Conservation (phyloP, 1,140 invertebrate genomes). For the Drosophila mauritiana region DNA sequence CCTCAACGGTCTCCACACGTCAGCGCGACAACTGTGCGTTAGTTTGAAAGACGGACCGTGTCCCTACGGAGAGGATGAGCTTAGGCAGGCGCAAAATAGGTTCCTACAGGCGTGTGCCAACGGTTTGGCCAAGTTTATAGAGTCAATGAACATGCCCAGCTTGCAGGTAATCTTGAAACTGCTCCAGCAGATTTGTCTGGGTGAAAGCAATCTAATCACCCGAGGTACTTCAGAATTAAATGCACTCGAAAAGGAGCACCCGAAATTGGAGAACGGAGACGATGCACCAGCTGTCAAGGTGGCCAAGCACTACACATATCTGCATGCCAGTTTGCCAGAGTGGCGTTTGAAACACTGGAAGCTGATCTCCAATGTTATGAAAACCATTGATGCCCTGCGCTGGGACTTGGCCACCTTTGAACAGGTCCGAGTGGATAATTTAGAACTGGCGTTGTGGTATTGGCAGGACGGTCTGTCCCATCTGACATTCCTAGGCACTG, state of each 20-base stretch:
- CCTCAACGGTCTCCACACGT: conserved; percentile 4
- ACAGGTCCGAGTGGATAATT: not conserved
- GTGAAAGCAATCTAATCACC: conserved; percentile 6
- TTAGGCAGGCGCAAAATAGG: not conserved
- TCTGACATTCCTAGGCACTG: not conserved
- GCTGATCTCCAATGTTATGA: conserved; percentile 25
- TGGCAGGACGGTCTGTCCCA: conserved; percentile 1
- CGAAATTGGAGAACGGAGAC: not conserved
- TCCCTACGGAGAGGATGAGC: conserved; percentile 9
- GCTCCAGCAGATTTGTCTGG: not conserved
- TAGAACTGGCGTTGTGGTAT: conserved; percentile 23
- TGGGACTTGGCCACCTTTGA: conserved; percentile 12
- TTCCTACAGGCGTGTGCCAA: conserved; percentile 19
- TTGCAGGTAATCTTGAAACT: conserved; percentile 9
- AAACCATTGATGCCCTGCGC: conserved; percentile 37
- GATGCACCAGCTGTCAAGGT: not conserved
- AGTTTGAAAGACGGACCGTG: not conserved
- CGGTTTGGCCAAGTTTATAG: conserved; percentile 22
- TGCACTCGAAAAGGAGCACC: not conserved
- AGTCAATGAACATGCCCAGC: not conserved
- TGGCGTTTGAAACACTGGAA: conserved; percentile 30
- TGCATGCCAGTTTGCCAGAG: conserved; percentile 3
- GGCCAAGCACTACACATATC: conserved; percentile 14
- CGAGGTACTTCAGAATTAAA: not conserved
- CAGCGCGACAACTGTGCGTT: not conserved